Conservation (phyloP, 2,113 vertebrate genomes). For the Passer montanus region DNA sequence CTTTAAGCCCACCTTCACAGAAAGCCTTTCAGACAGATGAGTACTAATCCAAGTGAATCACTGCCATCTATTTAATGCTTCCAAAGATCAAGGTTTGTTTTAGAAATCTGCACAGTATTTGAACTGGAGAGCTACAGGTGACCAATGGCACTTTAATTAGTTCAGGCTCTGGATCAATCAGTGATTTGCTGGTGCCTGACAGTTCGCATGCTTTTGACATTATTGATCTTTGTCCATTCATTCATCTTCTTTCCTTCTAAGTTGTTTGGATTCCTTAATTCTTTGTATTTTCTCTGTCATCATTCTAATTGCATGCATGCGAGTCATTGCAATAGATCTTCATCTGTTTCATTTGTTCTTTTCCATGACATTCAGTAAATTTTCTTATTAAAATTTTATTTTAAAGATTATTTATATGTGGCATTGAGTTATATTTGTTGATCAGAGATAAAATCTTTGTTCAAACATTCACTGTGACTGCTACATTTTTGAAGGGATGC, state of each 20-base stretch:
- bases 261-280: constrained; percentile 31
- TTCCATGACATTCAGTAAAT: neutral
- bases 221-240: constrained; percentile 52
- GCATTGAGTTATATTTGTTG: neutral
- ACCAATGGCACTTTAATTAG: constrained; percentile 62
- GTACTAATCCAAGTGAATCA: constrained; percentile 16
- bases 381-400: neutral
- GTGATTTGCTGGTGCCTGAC: neutral
- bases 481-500: neutral
- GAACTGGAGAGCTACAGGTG: constrained; percentile 1
- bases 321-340: neutral
- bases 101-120: constrained; percentile 15
- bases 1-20: neutral
- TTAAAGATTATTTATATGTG: neutral
- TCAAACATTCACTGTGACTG: neutral
- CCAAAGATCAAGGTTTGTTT: constrained; percentile 12
- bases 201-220: neutral
- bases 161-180: constrained; percentile 47
- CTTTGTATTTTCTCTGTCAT: constrained; percentile 31
- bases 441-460: neutral
- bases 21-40: neutral
- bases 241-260: constrained; percentile 16
- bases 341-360: neutral
- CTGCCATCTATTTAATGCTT: constrained; percentile 29
- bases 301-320: neutral